Conservation (phyloP, 2,888 invertebrate species). For the Nineta flava region DNA sequence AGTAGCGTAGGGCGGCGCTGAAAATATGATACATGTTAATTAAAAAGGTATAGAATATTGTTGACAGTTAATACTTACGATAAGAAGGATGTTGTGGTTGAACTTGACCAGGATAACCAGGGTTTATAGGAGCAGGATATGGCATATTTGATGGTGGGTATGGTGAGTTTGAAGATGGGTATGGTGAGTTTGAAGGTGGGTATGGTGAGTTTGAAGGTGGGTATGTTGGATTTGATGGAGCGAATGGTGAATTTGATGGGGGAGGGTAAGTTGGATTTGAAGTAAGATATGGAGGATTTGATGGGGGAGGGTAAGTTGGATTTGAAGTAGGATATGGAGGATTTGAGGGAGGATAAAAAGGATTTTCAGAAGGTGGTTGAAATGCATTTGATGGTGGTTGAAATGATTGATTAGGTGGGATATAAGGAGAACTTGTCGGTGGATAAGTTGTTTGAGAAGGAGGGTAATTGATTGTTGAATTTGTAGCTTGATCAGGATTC, state of each 20-base stretch:
- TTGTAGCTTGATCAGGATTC: no score
- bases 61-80: no score
- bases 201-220: slow-evolving; percentile 8
- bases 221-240: slow-evolving; percentile 9
- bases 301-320: neutral
- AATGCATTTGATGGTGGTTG: neutral
- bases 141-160: neutral
- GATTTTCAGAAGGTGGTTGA: neutral
- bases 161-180: slow-evolving; percentile 9
- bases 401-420: neutral
- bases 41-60: no score
- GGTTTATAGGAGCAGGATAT: neutral
- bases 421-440: neutral
- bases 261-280: slow-evolving; percentile 17
- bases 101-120: neutral
- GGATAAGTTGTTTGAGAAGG: neutral
- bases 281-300: neutral
- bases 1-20: neutral
- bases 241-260: slow-evolving; percentile 8
- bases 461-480: no score
- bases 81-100: neutral
- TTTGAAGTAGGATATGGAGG: neutral
- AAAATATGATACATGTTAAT: no score
- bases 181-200: slow-evolving; percentile 8
- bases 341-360: neutral